Evolutionary conservation across 2,888 invertebrate genomes (phyloP).

Genomic region (Ormyrus thymus): DNA sequence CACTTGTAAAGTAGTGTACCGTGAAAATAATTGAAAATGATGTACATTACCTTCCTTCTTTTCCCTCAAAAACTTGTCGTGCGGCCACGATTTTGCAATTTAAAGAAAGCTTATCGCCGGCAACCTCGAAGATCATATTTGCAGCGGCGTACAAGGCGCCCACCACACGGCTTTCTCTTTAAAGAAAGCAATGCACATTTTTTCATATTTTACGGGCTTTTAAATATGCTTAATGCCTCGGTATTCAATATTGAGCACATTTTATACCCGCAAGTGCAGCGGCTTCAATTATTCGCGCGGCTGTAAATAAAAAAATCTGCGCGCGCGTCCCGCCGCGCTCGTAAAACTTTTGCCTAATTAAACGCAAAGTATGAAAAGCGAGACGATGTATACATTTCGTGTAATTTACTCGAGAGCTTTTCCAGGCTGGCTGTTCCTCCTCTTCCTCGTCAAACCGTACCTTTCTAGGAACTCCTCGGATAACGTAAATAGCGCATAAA

Average conservation of each 20-base stretch:
- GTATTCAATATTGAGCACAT: background rate
- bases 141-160: background rate
- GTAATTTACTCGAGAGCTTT: too few relatives aligned
- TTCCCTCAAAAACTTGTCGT: background rate
- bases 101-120: constrained; percentile 21
- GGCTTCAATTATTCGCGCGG: background rate
- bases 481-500: too few relatives aligned
- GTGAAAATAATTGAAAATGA: background rate
- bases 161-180: constrained; percentile 37
- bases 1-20: too few relatives aligned
- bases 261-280: constrained; percentile 5
- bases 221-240: background rate
- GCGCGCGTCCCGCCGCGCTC: too few relatives aligned
- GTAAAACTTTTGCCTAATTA: too few relatives aligned
- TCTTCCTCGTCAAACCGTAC: too few relatives aligned
- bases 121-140: constrained; percentile 25
- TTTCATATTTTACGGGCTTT: constrained; percentile 29
- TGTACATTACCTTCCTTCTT: too few relatives aligned
- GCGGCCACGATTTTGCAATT: constrained; percentile 7
- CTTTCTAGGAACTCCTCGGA: too few relatives aligned
- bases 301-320: background rate
- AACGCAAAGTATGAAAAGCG: too few relatives aligned
- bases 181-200: constrained; percentile 36
- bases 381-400: too few relatives aligned
- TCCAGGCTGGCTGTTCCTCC: too few relatives aligned